Percentiles rank a stretch among this genome's conserved stretches.
Evolutionary conservation across 2,113 vertebrate species (phyloP).

Genomic region (Damaliscus lunatus): DNA sequence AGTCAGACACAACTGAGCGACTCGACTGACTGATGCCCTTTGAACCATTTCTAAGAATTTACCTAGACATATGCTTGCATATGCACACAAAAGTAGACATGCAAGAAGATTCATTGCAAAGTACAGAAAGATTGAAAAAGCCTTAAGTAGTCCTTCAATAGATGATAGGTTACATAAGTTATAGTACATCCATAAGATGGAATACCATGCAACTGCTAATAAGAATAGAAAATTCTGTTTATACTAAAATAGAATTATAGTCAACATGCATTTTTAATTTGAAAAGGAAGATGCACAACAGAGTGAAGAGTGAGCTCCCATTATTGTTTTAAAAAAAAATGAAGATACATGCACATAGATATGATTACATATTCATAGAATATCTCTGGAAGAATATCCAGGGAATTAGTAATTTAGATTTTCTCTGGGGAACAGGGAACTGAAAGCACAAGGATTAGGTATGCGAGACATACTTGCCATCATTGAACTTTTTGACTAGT

Average conservation of each 20-base stretch:
- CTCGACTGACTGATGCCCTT: not conserved
- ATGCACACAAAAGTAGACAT: not conserved
- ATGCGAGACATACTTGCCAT: not conserved
- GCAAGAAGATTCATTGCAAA: not conserved
- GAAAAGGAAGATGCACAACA: not conserved
- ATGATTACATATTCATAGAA: not conserved
- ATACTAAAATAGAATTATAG: not conserved
- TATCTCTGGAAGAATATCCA: not conserved
- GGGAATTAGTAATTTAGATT: not conserved
- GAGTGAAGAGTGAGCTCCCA: not conserved
- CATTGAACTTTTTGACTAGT: not conserved
- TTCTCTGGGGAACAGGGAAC: not conserved
- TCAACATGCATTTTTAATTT: not conserved
- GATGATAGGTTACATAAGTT: not conserved
- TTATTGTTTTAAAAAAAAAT: not conserved
- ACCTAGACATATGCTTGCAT: not conserved
- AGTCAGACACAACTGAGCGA: rapidly evolving
- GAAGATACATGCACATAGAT: not conserved
- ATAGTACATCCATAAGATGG: not conserved
- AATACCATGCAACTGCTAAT: not conserved
- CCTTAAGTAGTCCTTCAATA: not conserved
- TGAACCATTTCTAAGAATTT: not conserved
- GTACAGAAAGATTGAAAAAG: slow-evolving; percentile 22
- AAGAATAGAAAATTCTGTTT: not conserved
- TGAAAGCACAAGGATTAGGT: not conserved